Conservation (phyloP, 2,888 invertebrate species). For the Proisotoma minuta region DNA sequence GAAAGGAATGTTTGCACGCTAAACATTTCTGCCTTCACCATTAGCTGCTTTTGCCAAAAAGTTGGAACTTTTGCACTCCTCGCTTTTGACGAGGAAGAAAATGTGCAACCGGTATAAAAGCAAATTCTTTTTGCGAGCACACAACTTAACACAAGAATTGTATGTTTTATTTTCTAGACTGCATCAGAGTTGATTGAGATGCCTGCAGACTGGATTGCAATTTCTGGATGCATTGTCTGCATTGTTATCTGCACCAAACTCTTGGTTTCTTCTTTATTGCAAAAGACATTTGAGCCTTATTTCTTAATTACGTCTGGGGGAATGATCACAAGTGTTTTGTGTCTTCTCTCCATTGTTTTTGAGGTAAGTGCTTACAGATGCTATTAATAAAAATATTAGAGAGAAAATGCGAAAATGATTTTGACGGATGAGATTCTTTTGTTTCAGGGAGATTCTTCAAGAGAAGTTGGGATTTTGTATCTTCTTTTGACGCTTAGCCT, state of each 20-base stretch:
- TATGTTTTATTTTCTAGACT: not conserved
- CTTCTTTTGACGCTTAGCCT: not conserved
- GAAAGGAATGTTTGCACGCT: not conserved
- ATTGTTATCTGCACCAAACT: not conserved
- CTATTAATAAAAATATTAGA: too few relatives aligned
- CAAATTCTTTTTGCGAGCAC: not conserved
- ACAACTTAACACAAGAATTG: not conserved
- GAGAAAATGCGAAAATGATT: too few relatives aligned
- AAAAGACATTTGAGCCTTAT: not conserved
- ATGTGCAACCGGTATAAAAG: not conserved
- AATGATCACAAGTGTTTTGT: not conserved
- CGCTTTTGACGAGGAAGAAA: not conserved
- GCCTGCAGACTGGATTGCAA: constrained; percentile 10
- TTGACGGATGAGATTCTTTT: too few relatives aligned
- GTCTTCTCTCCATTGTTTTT: not conserved
- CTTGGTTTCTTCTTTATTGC: not conserved
- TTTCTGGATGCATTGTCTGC: not conserved
- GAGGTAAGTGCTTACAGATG: not conserved
- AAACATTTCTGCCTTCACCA: not conserved
- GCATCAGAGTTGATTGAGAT: not conserved
- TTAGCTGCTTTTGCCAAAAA: not conserved
- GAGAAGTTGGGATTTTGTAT: not conserved
- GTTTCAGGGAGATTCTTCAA: too few relatives aligned
- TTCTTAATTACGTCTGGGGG: not conserved
- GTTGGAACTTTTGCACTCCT: not conserved